Conservation (phyloP, 2,797 vertebrate species). For the Cercopithecus mitis region DNA sequence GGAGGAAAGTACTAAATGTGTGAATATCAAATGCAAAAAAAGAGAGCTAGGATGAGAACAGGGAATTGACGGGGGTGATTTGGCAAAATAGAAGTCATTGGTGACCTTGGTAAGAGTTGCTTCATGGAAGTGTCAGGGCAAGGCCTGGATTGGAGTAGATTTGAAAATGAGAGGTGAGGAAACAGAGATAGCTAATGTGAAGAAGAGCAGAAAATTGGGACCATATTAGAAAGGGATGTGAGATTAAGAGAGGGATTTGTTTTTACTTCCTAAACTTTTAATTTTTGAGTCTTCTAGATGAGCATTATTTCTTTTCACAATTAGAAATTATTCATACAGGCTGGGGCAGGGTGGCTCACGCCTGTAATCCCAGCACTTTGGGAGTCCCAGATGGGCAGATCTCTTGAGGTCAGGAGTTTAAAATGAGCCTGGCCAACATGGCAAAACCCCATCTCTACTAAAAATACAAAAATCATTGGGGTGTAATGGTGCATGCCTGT, state of each 20-base stretch:
- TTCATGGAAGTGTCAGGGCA: not conserved
- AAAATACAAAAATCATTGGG: not conserved
- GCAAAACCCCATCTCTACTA: not conserved
- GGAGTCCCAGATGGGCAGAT: not conserved
- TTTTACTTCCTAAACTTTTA: not conserved
- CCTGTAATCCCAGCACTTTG: not conserved
- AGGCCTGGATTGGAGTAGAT: not conserved
- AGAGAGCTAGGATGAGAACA: not conserved
- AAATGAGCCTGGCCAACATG: not conserved
- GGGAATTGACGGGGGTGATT: not conserved
- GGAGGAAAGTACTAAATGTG: not conserved
- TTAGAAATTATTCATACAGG: not conserved
- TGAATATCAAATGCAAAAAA: not conserved
- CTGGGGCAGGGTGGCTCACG: not conserved
- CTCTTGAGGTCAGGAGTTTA: not conserved
- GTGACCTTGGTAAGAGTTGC: not conserved
- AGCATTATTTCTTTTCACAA: not conserved
- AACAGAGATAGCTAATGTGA: not conserved
- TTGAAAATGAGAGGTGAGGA: not conserved
- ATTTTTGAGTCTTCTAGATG: not conserved
- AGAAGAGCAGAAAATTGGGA: not conserved
- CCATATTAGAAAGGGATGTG: not conserved
- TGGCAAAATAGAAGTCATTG: not conserved
- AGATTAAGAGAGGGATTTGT: not conserved
- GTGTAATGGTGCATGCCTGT: not conserved